Conservation (phyloP, 35 echinoderm and acorn worm genomes). For the Ophioderma brevispina region DNA sequence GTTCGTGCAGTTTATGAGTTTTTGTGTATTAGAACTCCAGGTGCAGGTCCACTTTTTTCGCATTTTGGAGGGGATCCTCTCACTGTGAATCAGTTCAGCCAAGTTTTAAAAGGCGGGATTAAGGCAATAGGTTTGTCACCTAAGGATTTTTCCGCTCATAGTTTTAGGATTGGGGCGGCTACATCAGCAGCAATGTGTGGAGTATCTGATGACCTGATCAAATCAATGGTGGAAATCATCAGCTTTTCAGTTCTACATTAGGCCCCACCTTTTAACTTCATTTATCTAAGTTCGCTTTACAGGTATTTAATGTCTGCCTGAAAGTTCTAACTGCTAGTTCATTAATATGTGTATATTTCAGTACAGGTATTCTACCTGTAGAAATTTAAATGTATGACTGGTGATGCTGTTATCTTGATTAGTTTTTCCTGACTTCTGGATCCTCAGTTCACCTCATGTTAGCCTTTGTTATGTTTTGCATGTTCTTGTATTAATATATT, state of each 20-base stretch:
- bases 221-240: neutral
- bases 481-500: no score
- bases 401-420: no score
- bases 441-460: no score
- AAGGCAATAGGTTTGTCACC: neutral
- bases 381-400: no score
- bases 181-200: neutral
- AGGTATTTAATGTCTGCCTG: no score
- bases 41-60: neutral
- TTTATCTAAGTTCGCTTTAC: no score
- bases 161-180: neutral
- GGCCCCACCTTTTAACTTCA: no score
- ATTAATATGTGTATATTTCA: no score
- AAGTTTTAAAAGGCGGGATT: neutral
- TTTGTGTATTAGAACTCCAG: neutral
- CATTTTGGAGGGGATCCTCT: neutral
- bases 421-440: no score
- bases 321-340: no score
- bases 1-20: neutral
- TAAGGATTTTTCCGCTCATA: neutral
- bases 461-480: no score
- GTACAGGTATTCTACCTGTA: no score
- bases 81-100: neutral
- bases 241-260: neutral
- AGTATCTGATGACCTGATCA: neutral